phyloP scores from a whole-genome alignment of 2,888 invertebrate species.

The Oligia fasciuncula region DNA sequence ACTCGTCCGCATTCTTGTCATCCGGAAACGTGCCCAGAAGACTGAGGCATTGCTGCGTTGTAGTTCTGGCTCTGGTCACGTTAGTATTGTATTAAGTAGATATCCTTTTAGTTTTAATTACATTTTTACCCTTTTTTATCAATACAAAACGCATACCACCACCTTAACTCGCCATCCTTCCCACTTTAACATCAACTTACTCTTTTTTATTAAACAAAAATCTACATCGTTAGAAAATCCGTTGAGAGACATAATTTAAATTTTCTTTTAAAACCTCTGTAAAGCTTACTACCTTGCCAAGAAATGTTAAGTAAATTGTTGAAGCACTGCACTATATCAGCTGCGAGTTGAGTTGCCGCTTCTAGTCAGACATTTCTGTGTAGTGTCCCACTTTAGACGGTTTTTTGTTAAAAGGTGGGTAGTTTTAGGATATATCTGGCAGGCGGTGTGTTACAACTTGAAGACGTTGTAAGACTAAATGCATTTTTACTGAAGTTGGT shows the following conservation, averaged over 20 bases:
- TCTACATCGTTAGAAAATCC: slow-evolving; percentile 33
- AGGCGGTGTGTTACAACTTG: not conserved
- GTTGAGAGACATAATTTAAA: slow-evolving; percentile 42
- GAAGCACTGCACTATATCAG: slow-evolving; percentile 51
- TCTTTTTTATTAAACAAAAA: slow-evolving; percentile 17
- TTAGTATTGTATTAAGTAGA: too few species aligned
- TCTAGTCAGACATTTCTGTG: slow-evolving; percentile 33
- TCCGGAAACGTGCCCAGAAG: too few species aligned
- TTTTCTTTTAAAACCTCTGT: slow-evolving; percentile 44
- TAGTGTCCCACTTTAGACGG: slow-evolving; percentile 10
- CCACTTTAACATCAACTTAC: not conserved
- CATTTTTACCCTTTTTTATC: too few species aligned
- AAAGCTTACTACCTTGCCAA: slow-evolving; percentile 49
- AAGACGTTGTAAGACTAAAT: not conserved
- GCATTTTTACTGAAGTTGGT: not conserved
- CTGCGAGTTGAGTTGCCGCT: slow-evolving; percentile 31
- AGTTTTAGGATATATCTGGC: not conserved
- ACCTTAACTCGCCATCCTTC: not conserved
- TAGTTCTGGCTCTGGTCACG: too few species aligned
- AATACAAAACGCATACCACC: not conserved
- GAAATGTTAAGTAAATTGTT: slow-evolving; percentile 58
- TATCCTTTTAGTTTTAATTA: not conserved
- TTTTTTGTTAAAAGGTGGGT: slow-evolving; percentile 4
- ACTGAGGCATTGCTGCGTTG: too few species aligned
- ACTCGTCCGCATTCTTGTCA: too few species aligned